Evolutionary conservation across 2,888 invertebrate species (phyloP).

Genomic region (Willowsia nigromaculata): DNA sequence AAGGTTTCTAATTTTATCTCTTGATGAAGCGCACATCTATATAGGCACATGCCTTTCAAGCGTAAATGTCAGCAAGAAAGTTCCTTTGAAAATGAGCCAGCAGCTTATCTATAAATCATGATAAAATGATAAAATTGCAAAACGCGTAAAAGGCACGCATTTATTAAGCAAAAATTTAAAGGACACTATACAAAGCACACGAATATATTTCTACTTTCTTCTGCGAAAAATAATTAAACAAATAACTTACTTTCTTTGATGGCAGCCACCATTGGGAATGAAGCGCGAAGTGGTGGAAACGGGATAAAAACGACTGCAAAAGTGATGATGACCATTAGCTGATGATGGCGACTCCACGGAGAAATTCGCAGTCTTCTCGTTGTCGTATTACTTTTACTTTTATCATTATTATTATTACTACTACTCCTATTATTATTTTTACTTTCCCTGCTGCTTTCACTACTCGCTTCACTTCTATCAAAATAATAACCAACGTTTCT

Average conservation of each 20-base stretch:
- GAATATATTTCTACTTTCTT: background rate
- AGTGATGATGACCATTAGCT: constrained; percentile 66
- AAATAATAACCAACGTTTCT: background rate
- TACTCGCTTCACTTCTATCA: background rate
- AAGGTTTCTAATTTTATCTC: background rate
- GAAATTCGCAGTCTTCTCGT: constrained; percentile 59
- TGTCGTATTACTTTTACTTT: constrained; percentile 8
- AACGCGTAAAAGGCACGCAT: background rate
- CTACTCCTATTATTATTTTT: background rate
- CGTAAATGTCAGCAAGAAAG: no score
- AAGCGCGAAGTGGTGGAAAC: constrained; percentile 53
- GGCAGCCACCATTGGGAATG: constrained; percentile 63
- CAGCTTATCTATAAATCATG: no score
- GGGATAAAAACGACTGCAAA: constrained; percentile 63
- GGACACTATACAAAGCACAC: background rate
- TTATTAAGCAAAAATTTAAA: background rate
- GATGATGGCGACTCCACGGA: constrained; percentile 55
- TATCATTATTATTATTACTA: background rate
- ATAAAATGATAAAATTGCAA: background rate
- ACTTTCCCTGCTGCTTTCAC: constrained; percentile 6
- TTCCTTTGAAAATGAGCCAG: no score
- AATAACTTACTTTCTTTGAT: constrained; percentile 68
- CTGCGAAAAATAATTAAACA: constrained; percentile 46
- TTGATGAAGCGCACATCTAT: background rate
- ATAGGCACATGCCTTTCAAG: background rate